Percentiles rank a stretch among this genome's conserved stretches.
Conservation (phyloP, 2,797 vertebrate genomes). For the Sitta carolinensis region DNA sequence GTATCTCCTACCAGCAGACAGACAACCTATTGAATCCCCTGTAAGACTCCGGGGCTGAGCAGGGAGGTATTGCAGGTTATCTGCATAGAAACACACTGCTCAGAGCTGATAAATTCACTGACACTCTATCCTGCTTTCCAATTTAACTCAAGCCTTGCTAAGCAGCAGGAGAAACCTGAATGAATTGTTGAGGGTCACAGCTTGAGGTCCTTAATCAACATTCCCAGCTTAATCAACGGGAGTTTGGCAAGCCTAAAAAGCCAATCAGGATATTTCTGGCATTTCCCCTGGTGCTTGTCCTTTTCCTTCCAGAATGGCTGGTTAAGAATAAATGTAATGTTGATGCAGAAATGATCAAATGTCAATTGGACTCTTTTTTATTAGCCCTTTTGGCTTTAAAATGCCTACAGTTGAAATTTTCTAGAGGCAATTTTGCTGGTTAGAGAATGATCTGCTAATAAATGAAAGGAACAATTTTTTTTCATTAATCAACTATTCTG, state of each 20-base stretch:
- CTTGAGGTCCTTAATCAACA: constrained; percentile 54
- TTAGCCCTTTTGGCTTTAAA: not conserved
- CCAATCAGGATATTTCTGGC: not conserved
- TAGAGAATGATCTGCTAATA: not conserved
- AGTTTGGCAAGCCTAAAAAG: not conserved
- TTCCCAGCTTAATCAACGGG: not conserved
- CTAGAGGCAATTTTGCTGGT: not conserved
- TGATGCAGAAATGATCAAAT: not conserved
- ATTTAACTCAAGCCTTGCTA: constrained; percentile 27
- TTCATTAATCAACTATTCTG: not conserved
- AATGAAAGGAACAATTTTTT: not conserved
- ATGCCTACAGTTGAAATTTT: not conserved
- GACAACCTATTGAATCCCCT: not conserved
- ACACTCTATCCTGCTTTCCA: constrained; percentile 19
- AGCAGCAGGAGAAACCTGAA: constrained; percentile 17
- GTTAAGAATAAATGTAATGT: not conserved
- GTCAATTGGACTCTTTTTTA: not conserved
- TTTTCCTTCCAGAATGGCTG: not conserved
- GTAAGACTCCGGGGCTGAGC: not conserved
- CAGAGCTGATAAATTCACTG: constrained; percentile 28
- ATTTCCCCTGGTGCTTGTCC: not conserved
- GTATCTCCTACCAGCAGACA: constrained; percentile 25
- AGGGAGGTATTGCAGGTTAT: constrained; percentile 39
- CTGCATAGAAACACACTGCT: constrained; percentile 38
- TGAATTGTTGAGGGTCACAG: constrained; percentile 33